phyloP scores from a whole-genome alignment of 2,888 invertebrate genomes.

The Callimorpha dominula region DNA sequence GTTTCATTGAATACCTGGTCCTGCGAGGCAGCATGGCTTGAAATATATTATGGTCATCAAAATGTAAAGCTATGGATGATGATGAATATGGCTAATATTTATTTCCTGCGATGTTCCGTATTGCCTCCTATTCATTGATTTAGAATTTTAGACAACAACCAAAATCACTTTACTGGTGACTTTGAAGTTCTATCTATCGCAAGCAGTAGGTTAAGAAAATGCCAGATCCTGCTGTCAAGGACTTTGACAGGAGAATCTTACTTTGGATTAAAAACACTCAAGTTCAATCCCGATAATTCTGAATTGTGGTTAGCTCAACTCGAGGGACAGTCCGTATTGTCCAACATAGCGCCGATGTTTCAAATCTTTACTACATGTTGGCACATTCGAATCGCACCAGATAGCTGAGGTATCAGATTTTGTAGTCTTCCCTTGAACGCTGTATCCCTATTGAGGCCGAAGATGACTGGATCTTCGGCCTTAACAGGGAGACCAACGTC shows the following conservation, averaged over 20 bases:
- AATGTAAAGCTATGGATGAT: neutral
- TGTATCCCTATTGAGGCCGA: too few species aligned
- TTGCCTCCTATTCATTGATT: neutral
- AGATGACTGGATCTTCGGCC: neutral
- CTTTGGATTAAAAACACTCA: neutral
- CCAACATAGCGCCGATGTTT: too few species aligned
- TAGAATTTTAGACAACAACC: too few species aligned
- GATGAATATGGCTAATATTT: neutral
- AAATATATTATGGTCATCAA: neutral
- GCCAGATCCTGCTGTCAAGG: too few species aligned
- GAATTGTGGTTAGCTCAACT: too few species aligned
- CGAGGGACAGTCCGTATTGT: too few species aligned
- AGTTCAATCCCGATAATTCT: too few species aligned
- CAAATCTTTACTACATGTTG: too few species aligned
- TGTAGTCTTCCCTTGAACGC: neutral
- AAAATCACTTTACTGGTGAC: too few species aligned
- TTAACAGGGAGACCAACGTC: neutral
- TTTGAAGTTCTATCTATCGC: too few species aligned
- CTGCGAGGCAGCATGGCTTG: neutral
- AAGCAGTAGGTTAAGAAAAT: neutral
- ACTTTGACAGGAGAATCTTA: neutral
- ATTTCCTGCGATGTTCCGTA: neutral
- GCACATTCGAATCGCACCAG: neutral
- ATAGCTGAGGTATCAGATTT: neutral
- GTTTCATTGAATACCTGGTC: neutral